These are phyloP conservation scores for Macrotus californicus DNA, from an alignment of 2,113 vertebrate genomes.

Conservation along the genomic window DNA sequence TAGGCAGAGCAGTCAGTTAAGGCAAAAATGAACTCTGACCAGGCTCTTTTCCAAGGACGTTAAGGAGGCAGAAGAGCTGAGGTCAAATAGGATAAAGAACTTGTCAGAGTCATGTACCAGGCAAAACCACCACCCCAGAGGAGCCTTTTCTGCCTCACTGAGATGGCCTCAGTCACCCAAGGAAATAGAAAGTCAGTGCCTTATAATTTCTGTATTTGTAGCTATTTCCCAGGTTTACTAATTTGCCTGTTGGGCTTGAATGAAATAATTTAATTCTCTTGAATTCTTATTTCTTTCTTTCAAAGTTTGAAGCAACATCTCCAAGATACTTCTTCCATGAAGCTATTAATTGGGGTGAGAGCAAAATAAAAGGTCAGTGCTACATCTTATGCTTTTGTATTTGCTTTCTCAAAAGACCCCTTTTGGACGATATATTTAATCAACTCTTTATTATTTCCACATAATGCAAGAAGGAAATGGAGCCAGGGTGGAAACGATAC, in stretches of 20 bases:
- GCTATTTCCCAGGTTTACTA: background rate
- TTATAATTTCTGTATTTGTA: background rate
- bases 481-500: background rate
- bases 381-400: background rate
- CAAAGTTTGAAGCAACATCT: conserved; percentile 74
- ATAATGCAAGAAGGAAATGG: background rate
- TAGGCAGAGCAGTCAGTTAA: background rate
- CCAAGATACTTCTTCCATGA: conserved; percentile 63
- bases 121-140: background rate
- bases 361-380: conserved; percentile 78
- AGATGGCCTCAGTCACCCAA: background rate
- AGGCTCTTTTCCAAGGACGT: background rate
- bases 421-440: background rate
- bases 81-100: background rate
- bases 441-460: background rate
- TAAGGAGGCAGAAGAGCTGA: background rate
- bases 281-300: conserved; percentile 66
- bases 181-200: background rate
- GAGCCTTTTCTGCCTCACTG: background rate
- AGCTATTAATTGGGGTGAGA: conserved; percentile 63
- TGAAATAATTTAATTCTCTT: conserved; percentile 32
- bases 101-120: background rate
- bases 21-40: background rate
- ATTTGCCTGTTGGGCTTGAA: background rate
- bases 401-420: background rate